Evolutionary conservation across 2,797 vertebrate species (phyloP).

Genomic region (Amazona ochrocephala): DNA sequence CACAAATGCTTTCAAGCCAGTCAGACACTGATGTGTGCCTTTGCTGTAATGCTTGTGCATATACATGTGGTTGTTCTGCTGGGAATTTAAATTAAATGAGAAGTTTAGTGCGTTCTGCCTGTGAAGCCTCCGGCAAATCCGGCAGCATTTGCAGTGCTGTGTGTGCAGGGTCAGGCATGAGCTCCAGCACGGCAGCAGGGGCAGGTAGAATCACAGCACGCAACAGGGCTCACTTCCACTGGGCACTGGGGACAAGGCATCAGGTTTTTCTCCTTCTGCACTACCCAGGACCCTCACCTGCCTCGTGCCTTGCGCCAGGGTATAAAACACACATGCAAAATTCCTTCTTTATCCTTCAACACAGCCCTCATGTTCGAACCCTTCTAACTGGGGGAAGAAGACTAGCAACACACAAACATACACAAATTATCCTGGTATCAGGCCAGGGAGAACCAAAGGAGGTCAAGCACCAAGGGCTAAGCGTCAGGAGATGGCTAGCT

Average conservation of each 20-base stretch:
- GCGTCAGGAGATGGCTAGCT: background rate
- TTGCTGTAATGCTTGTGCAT: background rate
- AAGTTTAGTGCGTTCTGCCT: background rate
- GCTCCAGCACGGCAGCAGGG: background rate
- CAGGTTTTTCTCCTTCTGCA: background rate
- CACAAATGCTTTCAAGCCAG: background rate
- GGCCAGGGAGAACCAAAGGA: background rate
- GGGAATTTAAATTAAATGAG: background rate
- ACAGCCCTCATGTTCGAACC: background rate
- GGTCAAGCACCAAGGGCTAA: accelerated
- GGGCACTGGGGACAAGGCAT: background rate
- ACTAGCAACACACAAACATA: background rate
- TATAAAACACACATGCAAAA: accelerated
- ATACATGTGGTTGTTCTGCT: background rate
- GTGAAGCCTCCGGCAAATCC: background rate
- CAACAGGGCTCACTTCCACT: background rate
- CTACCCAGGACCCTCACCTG: no score
- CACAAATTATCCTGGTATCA: background rate
- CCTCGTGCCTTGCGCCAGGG: background rate
- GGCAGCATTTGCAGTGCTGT: accelerated
- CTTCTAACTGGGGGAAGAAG: background rate
- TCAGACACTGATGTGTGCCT: accelerated
- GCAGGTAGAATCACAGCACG: background rate
- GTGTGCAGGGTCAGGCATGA: accelerated
- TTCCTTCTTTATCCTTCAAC: background rate